A percentile compares a stretch with the other conserved stretches of the same genome.
Evolutionary conservation across 2,797 vertebrate species (phyloP).

Genomic region (Coluber constrictor): DNA sequence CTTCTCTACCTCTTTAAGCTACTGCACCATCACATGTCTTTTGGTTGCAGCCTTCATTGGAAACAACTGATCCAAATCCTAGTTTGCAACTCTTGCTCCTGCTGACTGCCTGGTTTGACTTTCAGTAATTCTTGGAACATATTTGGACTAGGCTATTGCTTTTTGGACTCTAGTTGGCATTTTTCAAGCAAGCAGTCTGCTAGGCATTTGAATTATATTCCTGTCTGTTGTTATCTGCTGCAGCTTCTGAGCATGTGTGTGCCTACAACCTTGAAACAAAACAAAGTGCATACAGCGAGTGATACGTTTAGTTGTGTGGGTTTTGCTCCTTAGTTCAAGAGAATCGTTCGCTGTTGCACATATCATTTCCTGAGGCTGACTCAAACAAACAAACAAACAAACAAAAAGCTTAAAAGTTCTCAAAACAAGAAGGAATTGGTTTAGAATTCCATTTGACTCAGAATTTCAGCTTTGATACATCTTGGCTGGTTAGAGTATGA

Average conservation of each 20-base stretch:
- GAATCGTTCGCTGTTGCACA: neutral
- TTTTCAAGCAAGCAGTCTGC: neutral
- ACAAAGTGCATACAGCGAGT: neutral
- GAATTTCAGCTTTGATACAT: neutral
- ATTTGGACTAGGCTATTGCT: neutral
- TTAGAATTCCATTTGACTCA: neutral
- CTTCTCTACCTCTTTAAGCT: neutral
- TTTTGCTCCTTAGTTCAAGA: neutral
- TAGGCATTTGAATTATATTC: neutral
- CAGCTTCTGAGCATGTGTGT: neutral
- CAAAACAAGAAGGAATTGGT: neutral
- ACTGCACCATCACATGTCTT: too few species aligned
- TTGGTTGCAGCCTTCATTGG: neutral
- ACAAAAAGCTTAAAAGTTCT: neutral
- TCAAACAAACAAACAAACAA: neutral
- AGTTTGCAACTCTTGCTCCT: neutral
- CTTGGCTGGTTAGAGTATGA: neutral
- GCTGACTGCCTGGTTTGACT: neutral
- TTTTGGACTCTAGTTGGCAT: neutral
- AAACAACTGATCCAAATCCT: neutral
- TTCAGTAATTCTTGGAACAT: neutral
- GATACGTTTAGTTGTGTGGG: neutral
- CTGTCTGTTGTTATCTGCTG: neutral
- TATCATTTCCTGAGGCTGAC: neutral
- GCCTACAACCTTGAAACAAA: neutral